Base-by-base conservation (phyloP, 2,797 vertebrate genomes). In the Remorina albescens region DNA sequence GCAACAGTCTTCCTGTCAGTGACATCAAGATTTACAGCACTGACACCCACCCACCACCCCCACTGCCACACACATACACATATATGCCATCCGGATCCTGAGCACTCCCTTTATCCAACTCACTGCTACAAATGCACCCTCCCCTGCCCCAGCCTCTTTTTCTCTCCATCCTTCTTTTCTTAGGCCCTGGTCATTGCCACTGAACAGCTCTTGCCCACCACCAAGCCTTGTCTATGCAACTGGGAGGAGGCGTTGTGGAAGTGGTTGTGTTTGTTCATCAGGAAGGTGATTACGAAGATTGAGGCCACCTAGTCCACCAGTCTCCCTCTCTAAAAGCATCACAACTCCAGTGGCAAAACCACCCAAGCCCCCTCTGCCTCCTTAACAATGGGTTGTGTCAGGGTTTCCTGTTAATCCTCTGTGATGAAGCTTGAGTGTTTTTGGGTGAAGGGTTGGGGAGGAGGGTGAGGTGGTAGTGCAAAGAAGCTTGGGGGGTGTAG, bases 1-100 rank as follows among this genome's bases (percentile, higher is more conserved):
- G 94, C 96, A 96, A 97, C 96, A 97, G 96, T 96, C 96, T 98
- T 97, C 96, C 96, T 97, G 96, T 98, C 96, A 97, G 91, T 98
- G 97, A 97, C 97, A 96, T 96, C 93, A 95, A 97, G 97, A 99
- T 99, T 99, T 98, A 98, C 94, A 95, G 91, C 94, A 83, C 70
- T 85, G 72, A 86, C 90, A 82, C 80, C 80, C 84, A 70, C 85
- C 78, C 75, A 64, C 77, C 71, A 51, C 71, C 74, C 76, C 75
- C 57, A n/a, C 44, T 21, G 41, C 76, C 78, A 82, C 86, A 87
- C 85, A 87, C 84, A 84, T 74, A 82, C 87, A 86, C 72, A 82
- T 74, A 75, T 76, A 81, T 76, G 78, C 82, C 56, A 81, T 85
- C 78, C 78, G 86, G 66, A 80, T 82, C 50, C 66, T 54, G 60